A percentile compares a stretch with the other conserved stretches of the same genome.
These are phyloP conservation scores for Apocrypta bakeri DNA, from an alignment of 1,140 invertebrate genomes.

Conservation along the genomic window DNA sequence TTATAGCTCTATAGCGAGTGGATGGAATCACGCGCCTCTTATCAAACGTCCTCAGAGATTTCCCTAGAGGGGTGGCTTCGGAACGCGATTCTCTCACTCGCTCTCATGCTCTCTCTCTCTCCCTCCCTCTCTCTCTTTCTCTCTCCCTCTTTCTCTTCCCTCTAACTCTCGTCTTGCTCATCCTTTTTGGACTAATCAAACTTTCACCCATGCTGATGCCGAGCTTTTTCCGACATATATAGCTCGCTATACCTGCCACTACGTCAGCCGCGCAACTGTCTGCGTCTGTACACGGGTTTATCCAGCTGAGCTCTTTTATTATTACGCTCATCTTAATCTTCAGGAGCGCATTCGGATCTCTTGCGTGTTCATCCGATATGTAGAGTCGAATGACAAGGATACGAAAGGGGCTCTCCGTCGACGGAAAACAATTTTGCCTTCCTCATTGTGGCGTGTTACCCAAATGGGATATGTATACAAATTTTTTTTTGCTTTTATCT, in stretches of 20 bases:
- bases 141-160: neutral
- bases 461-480: too few relatives aligned
- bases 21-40: conserved; percentile 62
- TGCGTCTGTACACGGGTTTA: neutral
- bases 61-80: conserved; percentile 56
- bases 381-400: too few relatives aligned
- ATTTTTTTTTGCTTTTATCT: conserved; percentile 11
- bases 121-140: conserved; percentile 35
- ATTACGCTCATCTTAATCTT: too few relatives aligned
- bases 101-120: conserved; percentile 30
- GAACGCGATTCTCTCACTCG: conserved; percentile 35
- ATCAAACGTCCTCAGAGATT: conserved; percentile 62
- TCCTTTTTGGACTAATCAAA: conserved; percentile 57
- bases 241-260: neutral
- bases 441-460: too few relatives aligned
- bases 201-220: conserved; percentile 45
- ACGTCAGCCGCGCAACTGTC: neutral
- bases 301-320: too few relatives aligned
- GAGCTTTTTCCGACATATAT: neutral
- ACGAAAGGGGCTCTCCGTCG: neutral
- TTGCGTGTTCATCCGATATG: too few relatives aligned
- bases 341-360: too few relatives aligned
- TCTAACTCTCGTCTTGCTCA: neutral
- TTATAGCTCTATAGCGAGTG: conserved; percentile 16
- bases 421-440: neutral